Evolutionary conservation across 1,140 invertebrate species (phyloP), one percentile per base, ranked within the genome.

Genomic region (Drosophila elegans): DNA sequence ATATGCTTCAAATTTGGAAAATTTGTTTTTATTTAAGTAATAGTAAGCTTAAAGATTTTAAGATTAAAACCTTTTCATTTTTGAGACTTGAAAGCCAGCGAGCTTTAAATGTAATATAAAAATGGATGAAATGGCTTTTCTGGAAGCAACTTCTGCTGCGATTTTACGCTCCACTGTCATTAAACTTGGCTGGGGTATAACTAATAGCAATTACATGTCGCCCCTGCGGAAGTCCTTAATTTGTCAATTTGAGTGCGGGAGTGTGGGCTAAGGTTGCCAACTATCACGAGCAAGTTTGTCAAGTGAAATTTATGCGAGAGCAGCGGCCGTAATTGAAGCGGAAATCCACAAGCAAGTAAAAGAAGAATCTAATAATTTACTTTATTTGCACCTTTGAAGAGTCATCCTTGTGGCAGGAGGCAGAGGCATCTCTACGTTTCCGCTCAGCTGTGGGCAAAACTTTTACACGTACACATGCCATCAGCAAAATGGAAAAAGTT

Each of bases 311-410:
- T 88, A 89, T 89, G 84, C 84, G 84, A 89, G 73, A 84, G 77
- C 63, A 62, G 68, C 63, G 56, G 38, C 39, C 68, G 76, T 88
- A 88, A 88, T 89, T 88, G 84, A 88, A 84, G 84, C 84, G 84
- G 84, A 88, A 88, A 88, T 88, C 84, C 80, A 84, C 83, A 88
- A 88, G 83, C 69, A 81, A 81, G 36, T 48, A 21, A 48, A 38
- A 66, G 74, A 45, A 76, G 84, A 80, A 84, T 89, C 80, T 88
- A 88, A 89, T 88, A 88, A 88, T 88, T 88, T 88, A 88, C 84
- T 88, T 88, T 88, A 88, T 88, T 88, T 88, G 84, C 84, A 89
- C 84, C 84, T 88, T 80, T 88, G 84, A 88, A 84, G 84, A 84
- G 76, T 68, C 67, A 44, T 54, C 49, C 63, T 74, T 66, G 60